Base-by-base conservation (phyloP, 1,140 invertebrate genomes). In the Chrysopa pallens region DNA sequence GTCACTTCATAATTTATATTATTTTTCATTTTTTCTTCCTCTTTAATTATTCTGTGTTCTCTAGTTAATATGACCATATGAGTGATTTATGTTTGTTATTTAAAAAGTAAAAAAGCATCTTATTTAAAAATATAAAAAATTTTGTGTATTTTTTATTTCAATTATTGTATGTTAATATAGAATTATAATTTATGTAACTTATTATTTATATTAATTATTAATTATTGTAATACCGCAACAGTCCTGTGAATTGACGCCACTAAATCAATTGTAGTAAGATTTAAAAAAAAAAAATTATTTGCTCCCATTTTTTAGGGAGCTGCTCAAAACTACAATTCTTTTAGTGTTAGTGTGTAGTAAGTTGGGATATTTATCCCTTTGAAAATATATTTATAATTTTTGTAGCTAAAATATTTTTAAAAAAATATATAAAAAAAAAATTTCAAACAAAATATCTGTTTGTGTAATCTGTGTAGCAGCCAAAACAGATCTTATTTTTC, bases 101-200 rank as follows among this genome's bases (percentile, higher is more conserved):
- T 58, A 58, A 59, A 57, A 33, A 23, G 17, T 23, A 23, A 23
- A n/a, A n/a, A 31, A 33, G 8, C 31, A 12, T 33, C 31, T 52
- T 53, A 58, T 41, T 58, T 59, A 59, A 58, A 59, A 11, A 59
- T 23, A 23, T 23, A 23, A 23, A 23, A 23, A 23, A 23, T 23
- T 58, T 59, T 56, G 50, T 57, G 50, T 58, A 56, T 60, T 60
- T 59, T 52, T 55, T 50, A 55, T 50, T 55, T 50, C 52, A 55
- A 50, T 61, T 61, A 60, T 59, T 45, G 56, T 53, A 58, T 59
- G 58, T 47, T 47, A 44, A 59, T 59, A 59, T 61, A 58, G 54
- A 53, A 54, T 57, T 58, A 57, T 59, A 58, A 60, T 61, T 59
- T 61, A 56, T 59, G 54, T 61, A 61, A 60, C 58, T 61, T 61